A percentile compares a stretch with the other conserved stretches of the same genome.
Evolutionary conservation across 2,888 invertebrate genomes (phyloP).

Genomic region (Clitarchus hookeri): DNA sequence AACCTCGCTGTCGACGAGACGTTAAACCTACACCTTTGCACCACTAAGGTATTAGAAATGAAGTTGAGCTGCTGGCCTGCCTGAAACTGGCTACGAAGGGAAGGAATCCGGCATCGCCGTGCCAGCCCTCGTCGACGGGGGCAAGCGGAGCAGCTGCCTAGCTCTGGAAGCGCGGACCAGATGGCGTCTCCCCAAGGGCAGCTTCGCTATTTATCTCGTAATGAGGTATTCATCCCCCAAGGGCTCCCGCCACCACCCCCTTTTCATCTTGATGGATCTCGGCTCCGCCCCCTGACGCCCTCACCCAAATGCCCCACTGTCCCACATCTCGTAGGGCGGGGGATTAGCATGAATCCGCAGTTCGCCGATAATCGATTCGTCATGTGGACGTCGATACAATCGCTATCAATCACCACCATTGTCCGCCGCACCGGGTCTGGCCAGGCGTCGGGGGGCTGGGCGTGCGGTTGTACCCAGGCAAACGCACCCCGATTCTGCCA

Average conservation of each 20-base stretch:
- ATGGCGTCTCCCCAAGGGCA: background rate
- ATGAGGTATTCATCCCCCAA: background rate
- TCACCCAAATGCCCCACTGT: background rate
- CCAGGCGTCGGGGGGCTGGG: background rate
- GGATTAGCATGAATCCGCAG: constrained; percentile 14
- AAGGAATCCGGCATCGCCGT: background rate
- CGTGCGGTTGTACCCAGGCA: background rate
- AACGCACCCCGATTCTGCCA: too few relatives aligned
- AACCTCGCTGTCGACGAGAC: too few relatives aligned
- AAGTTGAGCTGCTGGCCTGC: background rate
- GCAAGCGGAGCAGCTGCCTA: background rate
- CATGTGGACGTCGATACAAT: constrained; percentile 2
- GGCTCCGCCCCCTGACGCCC: background rate
- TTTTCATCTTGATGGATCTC: background rate
- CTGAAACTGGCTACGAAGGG: background rate
- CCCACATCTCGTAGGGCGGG: background rate
- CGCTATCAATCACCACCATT: background rate
- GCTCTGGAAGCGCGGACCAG: background rate
- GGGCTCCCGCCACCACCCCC: background rate
- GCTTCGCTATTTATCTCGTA: constrained; percentile 2
- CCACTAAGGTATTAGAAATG: too few relatives aligned
- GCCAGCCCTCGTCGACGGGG: background rate
- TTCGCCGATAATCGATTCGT: constrained; percentile 14
- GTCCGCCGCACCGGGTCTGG: background rate
- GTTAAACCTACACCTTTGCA: too few relatives aligned